These are phyloP conservation scores for Limanda limanda DNA, from an alignment of 2,113 vertebrate species.

Conservation along the genomic window DNA sequence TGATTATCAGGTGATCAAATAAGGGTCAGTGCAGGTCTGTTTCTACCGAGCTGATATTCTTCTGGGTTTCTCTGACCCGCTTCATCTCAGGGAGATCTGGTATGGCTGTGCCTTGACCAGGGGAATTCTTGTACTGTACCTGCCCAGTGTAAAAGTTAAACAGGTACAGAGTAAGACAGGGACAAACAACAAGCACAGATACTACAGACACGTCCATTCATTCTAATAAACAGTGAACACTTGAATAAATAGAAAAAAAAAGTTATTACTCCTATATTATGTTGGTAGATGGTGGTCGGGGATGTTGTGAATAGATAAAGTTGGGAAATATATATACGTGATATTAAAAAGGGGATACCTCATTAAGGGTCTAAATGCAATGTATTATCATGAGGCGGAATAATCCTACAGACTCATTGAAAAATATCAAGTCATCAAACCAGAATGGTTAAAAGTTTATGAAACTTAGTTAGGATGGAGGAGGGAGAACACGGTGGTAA, in stretches of 20 bases:
- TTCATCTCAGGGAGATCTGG: conserved; percentile 95
- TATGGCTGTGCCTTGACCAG: conserved; percentile 94
- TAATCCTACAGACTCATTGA: neutral
- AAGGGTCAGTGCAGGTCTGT: conserved; percentile 38
- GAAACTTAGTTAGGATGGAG: neutral
- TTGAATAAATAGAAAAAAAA: no score
- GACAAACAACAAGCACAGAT: conserved; percentile 21
- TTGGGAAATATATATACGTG: no score
- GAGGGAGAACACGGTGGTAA: no score
- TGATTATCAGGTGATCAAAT: neutral
- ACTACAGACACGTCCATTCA: conserved; percentile 28
- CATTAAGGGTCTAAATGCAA: conserved; percentile 15
- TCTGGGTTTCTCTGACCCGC: conserved; percentile 95
- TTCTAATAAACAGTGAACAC: conserved; percentile 13
- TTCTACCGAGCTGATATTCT: conserved; percentile 98
- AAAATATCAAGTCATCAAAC: neutral
- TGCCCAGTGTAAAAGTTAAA: conserved; percentile 70
- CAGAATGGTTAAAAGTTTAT: no score
- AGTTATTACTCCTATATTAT: no score
- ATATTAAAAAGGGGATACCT: no score
- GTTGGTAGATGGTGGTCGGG: no score
- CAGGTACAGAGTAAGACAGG: conserved; percentile 47
- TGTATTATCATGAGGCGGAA: neutral
- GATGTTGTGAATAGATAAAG: no score
- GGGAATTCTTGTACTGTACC: conserved; percentile 94